These are phyloP conservation scores for Chionis minor DNA, from an alignment of 2,113 vertebrate species.

Conservation along the genomic window DNA sequence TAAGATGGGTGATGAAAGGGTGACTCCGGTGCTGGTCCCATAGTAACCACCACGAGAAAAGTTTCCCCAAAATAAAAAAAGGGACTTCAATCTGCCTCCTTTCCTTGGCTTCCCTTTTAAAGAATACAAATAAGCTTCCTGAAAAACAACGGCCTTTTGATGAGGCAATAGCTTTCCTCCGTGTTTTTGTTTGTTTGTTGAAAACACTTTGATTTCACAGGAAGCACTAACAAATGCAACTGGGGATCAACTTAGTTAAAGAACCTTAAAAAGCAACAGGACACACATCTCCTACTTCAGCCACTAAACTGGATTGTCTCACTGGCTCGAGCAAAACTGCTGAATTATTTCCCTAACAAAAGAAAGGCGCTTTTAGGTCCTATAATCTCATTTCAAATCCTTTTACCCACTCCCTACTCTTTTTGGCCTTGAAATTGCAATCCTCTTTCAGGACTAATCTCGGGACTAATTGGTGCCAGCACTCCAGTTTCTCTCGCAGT, in stretches of 20 bases:
- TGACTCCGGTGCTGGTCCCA: background rate
- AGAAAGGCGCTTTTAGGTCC: constrained; percentile 75
- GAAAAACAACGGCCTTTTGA: constrained; percentile 3
- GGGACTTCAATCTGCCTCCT: background rate
- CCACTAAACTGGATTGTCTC: constrained; percentile 73
- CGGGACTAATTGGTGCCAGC: constrained; percentile 73
- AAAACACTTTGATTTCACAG: constrained; percentile 33
- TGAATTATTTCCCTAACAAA: constrained; percentile 79
- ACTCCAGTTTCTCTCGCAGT: background rate
- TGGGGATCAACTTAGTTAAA: constrained; percentile 23
- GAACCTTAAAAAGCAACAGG: constrained; percentile 47
- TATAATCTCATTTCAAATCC: constrained; percentile 86
- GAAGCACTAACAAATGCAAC: constrained; percentile 39
- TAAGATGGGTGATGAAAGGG: background rate
- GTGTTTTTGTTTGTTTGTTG: constrained; percentile 46
- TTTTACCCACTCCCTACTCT: constrained; percentile 76
- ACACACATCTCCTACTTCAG: constrained; percentile 62
- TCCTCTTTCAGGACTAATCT: constrained; percentile 82
- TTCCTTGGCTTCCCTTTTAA: constrained; percentile 24
- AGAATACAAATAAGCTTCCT: constrained; percentile 24
- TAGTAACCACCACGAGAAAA: background rate
- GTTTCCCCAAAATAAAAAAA: background rate
- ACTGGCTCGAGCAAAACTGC: constrained; percentile 67
- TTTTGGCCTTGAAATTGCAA: constrained; percentile 78
- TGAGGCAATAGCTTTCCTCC: background rate